phyloP scores from a whole-genome alignment of 2,113 vertebrate genomes.

The Nasalis larvatus region DNA sequence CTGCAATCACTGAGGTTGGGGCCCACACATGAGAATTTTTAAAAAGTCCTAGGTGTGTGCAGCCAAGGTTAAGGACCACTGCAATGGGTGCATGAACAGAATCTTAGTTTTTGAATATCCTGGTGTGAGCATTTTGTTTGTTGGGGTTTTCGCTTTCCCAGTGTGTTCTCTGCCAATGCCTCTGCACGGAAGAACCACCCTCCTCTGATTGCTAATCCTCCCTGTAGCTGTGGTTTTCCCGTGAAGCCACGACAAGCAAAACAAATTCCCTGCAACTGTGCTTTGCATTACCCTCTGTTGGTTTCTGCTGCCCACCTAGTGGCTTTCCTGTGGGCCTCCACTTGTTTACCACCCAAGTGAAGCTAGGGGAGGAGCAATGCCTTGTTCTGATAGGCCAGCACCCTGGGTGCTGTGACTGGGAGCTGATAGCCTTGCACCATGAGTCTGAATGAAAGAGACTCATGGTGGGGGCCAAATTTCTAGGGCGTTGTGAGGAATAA shows the following conservation, averaged over 20 bases:
- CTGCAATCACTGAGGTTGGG: background rate
- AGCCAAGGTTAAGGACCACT: background rate
- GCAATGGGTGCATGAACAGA: background rate
- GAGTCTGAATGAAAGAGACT: background rate
- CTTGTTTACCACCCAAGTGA: background rate
- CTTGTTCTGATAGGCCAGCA: background rate
- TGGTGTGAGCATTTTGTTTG: background rate
- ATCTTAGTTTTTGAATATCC: background rate
- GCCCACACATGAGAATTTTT: background rate
- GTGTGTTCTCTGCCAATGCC: background rate
- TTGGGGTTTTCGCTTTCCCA: background rate
- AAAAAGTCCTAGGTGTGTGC: background rate
- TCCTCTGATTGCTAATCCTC: background rate
- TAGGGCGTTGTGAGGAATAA: background rate
- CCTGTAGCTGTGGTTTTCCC: constrained; percentile 42
- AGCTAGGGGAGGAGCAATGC: background rate
- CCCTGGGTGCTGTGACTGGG: background rate
- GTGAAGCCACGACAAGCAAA: background rate
- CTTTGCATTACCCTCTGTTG: background rate
- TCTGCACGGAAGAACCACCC: background rate
- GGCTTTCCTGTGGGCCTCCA: background rate
- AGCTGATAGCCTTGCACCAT: too few relatives aligned
- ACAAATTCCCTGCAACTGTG: background rate
- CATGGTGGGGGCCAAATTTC: background rate
- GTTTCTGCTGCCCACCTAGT: background rate